Conservation (phyloP, 2,797 vertebrate genomes). For the Enteromius trimaculatus region DNA sequence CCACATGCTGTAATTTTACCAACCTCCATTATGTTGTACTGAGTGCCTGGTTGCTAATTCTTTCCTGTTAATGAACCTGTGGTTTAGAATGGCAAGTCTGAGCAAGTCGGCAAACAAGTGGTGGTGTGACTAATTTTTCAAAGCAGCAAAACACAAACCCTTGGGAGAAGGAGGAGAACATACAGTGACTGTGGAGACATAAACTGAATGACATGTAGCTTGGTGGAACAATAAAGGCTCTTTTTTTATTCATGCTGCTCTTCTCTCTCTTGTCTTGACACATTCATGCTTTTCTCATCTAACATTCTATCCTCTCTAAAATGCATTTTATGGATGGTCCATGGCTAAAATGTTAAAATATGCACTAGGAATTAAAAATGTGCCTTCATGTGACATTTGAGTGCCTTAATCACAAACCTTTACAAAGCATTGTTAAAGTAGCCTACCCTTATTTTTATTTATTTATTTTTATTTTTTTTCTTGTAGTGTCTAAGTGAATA, state of each 20-base stretch:
- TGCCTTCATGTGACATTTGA: background rate
- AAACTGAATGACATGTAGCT: background rate
- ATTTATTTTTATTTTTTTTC: too few relatives aligned
- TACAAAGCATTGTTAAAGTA: too few relatives aligned
- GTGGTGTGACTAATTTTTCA: slow-evolving; percentile 10
- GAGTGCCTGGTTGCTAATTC: slow-evolving; percentile 41
- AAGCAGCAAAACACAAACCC: slow-evolving; percentile 23
- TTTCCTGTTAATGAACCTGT: slow-evolving; percentile 51
- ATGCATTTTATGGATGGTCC: background rate
- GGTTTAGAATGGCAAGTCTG: slow-evolving; percentile 42
- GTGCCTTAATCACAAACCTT: background rate
- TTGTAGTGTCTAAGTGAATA: too few relatives aligned
- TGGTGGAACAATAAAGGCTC: background rate
- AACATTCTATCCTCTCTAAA: background rate
- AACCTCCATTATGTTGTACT: slow-evolving; percentile 17
- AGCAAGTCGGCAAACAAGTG: slow-evolving; percentile 36
- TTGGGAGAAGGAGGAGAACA: slow-evolving; percentile 5
- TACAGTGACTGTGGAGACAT: background rate
- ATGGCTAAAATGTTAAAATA: background rate
- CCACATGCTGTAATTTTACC: background rate
- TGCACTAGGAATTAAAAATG: background rate
- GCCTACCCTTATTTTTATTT: too few relatives aligned
- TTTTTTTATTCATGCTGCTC: background rate
- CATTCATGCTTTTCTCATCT: background rate
- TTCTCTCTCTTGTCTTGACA: background rate